phyloP scores from a whole-genome alignment of 2,888 invertebrate species.

The Phyto melanocephala region DNA sequence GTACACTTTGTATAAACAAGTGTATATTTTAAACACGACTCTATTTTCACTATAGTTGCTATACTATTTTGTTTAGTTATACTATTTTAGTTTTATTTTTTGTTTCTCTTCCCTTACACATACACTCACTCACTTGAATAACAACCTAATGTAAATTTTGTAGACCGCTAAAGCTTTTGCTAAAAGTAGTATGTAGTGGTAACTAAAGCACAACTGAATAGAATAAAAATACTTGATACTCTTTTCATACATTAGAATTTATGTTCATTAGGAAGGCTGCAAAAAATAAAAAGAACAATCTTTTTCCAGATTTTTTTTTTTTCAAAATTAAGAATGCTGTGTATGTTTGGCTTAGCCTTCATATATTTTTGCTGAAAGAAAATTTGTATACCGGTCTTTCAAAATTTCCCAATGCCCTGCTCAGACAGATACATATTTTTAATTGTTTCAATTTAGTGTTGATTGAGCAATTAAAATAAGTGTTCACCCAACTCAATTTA shows the following conservation, averaged over 20 bases:
- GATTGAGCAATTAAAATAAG: no score
- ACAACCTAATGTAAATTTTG: constrained; percentile 43
- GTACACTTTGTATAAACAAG: neutral
- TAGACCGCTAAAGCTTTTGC: constrained; percentile 60
- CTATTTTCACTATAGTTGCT: constrained; percentile 22
- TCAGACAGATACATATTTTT: no score
- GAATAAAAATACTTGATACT: constrained; percentile 14
- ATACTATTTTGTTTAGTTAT: constrained; percentile 24
- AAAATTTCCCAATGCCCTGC: no score
- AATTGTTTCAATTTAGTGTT: no score
- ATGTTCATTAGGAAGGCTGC: neutral
- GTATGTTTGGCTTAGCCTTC: no score
- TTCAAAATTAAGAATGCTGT: no score
- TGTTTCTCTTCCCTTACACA: constrained; percentile 4
- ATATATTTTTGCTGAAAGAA: no score
- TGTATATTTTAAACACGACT: constrained; percentile 23
- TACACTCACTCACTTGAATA: neutral
- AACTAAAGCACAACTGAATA: constrained; percentile 29
- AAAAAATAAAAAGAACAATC: no score
- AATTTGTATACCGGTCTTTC: no score
- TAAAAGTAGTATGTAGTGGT: constrained; percentile 42
- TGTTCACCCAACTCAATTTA: no score
- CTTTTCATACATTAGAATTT: neutral
- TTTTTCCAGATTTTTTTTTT: no score
- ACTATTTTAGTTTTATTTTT: neutral